Evolutionary conservation across 2,888 invertebrate species (phyloP), one percentile per base, ranked within the genome.

Genomic region (Microctonus aethiopoides): DNA sequence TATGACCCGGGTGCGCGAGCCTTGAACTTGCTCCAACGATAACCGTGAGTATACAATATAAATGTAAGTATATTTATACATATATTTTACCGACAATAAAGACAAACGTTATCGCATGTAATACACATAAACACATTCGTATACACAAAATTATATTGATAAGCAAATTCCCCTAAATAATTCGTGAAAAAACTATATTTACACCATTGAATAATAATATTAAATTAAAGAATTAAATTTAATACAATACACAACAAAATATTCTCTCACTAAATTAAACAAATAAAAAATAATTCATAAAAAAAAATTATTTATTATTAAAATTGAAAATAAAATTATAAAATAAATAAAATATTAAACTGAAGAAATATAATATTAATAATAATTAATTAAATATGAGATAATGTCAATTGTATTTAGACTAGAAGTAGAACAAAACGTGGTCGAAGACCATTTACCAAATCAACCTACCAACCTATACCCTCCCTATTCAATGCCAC

Each of bases 11-110:
- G 79, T 79, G n/a, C 81, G 81, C 81, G 81, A 82, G 83, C 86
- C 85, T 86, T 86, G 85, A 86, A 85, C 85, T 85, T 86, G 84
- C 80, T 81, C 84, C 81, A 6, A 83, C 81, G 84, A 83, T 85
- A 85, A 84, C 80, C 79, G 74, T 72, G 51, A 68, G 72, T 69
- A 64, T 68, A 67, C 63, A 66, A 65, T 22, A n/a, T n/a, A n/a
- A n/a, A n/a, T n/a, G n/a, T n/a, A n/a, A n/a, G n/a, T n/a, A n/a
- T 32, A 56, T 39, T 64, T 22, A 13, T 5, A 5, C 29, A 29
- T 7, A 5, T 52, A 66, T 46, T 57, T 29, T 70, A 57, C 26
- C 24, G 16, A 46, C 46, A 41, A 65, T 56, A 62, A 62, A 62
- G 13, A 16, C 36, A 22, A 46, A 22, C 5, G 29, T 54, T 39